Evolutionary conservation across 2,888 invertebrate species (phyloP).

Genomic region (Eustalomyia histrio): DNA sequence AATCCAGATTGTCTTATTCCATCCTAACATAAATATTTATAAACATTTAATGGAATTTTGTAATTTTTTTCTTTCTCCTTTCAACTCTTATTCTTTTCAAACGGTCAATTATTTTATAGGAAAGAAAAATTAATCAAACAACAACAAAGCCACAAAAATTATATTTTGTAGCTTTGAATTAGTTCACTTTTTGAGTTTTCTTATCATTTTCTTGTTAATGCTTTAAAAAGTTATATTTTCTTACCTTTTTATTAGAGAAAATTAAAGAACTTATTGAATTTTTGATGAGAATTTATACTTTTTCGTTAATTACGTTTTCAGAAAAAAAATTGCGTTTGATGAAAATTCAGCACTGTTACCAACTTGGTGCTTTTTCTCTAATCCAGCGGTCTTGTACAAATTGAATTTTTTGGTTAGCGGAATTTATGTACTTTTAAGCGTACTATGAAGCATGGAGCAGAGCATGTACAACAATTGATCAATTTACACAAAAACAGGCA

Average conservation of each 20-base stretch:
- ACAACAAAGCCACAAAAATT: constrained; percentile 20
- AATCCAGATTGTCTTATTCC: too few species aligned
- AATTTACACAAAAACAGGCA: too few species aligned
- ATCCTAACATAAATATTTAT: not conserved
- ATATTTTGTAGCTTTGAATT: not conserved
- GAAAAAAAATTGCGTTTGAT: constrained; percentile 58
- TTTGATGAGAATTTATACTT: constrained; percentile 20
- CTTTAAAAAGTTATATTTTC: constrained; percentile 2
- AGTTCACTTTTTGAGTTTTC: not conserved
- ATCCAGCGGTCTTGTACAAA: too few species aligned
- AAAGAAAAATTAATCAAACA: constrained; percentile 27
- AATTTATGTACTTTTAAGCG: too few species aligned
- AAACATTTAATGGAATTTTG: constrained; percentile 2
- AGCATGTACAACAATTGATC: too few species aligned
- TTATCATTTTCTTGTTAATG: not conserved
- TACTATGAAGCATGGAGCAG: too few species aligned
- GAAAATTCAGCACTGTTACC: constrained; percentile 29
- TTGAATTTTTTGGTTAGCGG: too few species aligned
- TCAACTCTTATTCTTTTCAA: constrained; percentile 20
- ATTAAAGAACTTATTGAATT: constrained; percentile 25
- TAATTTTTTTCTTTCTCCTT: constrained; percentile 15
- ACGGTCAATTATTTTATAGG: not conserved
- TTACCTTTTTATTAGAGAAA: constrained; percentile 43
- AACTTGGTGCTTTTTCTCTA: too few species aligned
- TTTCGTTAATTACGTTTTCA: constrained; percentile 55